Conservation (phyloP, 2,888 invertebrate genomes). For the Torymus texanus region DNA sequence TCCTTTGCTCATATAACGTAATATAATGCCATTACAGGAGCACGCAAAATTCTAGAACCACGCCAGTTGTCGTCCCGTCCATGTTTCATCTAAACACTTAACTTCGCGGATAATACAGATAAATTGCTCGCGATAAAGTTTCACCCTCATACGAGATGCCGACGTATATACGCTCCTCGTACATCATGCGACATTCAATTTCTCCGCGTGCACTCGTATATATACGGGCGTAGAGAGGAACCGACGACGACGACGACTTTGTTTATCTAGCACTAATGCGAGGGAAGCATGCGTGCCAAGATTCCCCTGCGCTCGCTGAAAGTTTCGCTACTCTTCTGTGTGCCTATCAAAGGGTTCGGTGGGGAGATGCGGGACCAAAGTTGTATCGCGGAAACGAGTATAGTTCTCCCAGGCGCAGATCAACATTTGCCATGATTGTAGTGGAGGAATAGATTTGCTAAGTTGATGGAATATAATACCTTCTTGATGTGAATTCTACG, state of each 20-base stretch:
- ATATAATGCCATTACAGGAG: too few species aligned
- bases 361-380: too few species aligned
- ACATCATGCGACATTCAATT: slow-evolving; percentile 53
- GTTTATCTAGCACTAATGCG: slow-evolving; percentile 27
- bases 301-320: slow-evolving; percentile 8
- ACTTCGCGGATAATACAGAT: slow-evolving; percentile 42
- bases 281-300: slow-evolving; percentile 44
- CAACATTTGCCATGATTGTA: too few species aligned
- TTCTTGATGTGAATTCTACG: too few species aligned
- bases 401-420: too few species aligned
- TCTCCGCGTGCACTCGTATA: background rate
- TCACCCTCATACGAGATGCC: slow-evolving; percentile 37
- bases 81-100: slow-evolving; percentile 45
- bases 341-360: background rate
- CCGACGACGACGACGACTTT: slow-evolving; percentile 11
- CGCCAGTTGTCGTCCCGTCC: background rate
- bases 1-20: too few species aligned
- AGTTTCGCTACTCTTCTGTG: slow-evolving; percentile 15
- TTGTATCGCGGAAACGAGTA: too few species aligned
- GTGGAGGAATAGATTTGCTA: too few species aligned
- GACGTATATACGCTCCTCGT: background rate
- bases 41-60: too few species aligned
- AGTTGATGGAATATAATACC: too few species aligned
- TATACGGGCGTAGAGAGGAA: background rate
- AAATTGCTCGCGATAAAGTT: slow-evolving; percentile 38